Base-by-base conservation (phyloP, 2,888 invertebrate species). In the Parapristionchus giblindavisi region DNA sequence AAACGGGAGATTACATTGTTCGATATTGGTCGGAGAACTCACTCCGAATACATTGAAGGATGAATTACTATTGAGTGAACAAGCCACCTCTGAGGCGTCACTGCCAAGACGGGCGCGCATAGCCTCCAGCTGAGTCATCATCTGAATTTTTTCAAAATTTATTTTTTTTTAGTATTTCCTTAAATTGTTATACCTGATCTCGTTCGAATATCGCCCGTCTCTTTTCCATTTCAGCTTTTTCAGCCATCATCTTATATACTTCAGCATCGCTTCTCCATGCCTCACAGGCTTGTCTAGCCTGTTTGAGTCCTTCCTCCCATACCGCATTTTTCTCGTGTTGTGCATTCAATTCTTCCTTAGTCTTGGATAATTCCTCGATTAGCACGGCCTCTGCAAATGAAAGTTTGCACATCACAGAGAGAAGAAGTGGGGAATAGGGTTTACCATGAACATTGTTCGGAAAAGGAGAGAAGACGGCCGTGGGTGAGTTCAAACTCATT, bases 231-330 rank as follows among this genome's bases (percentile, higher is more conserved):
- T 77, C 79, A 2, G 75, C 77, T 43, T 77, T 75, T 51, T 80
- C 83, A 17, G 73, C 75, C 54, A 68, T 60, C 61, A 76, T 66
- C 43, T 76, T 72, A 48, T 72, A 76, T 24, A 60, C 38, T 38
- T 68, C 70, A 36, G 76, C 77, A 32, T 76, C 66, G 17, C 32
- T 54, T n/a, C 72, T 77, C 76, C 76, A 78, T 27, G 77, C 75
- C 63, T 79, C 79, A 32, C 75, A 78, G 3, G 75, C 78, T 48
- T 79, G 78, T 72, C 78, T 36, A 2, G 76, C 77, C 63, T 82
- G 80, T 56, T 81, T 83, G 58, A 82, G 60, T 11, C 78, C 75
- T 14, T 83, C 81, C 48, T 84, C 83, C 77, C 80, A 77, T 14
- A 78, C 76, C 11, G 60, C 48, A 14, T 75, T 61, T 61, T 73